These are phyloP conservation scores for Allygus modestus DNA, from an alignment of 2,888 invertebrate genomes.

Conservation along the genomic window DNA sequence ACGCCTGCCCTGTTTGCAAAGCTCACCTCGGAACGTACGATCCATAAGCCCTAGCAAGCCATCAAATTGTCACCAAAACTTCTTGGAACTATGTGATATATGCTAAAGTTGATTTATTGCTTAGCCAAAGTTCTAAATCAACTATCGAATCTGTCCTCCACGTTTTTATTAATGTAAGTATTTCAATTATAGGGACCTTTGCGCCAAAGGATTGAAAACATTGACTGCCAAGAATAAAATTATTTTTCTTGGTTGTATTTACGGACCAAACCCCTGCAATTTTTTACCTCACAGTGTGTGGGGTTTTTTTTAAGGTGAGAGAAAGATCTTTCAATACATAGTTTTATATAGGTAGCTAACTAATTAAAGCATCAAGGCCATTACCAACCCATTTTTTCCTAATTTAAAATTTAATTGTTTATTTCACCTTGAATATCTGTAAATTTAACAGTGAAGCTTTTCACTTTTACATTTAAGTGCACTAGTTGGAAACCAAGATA, in stretches of 20 bases:
- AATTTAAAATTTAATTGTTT: no score
- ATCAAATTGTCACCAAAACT: not conserved
- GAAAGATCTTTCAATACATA: not conserved
- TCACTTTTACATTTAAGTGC: no score
- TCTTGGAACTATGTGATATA: not conserved
- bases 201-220: not conserved
- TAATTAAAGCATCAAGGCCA: no score
- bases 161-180: not conserved
- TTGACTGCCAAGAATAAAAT: not conserved
- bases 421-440: no score
- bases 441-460: no score
- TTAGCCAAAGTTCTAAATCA: not conserved
- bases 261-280: not conserved
- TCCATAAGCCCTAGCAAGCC: not conserved
- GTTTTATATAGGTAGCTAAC: no score
- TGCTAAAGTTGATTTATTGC: not conserved
- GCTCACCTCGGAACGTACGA: slow-evolving; percentile 51
- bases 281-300: not conserved
- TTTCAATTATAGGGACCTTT: not conserved
- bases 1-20: slow-evolving; percentile 59
- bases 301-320: not conserved
- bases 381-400: no score
- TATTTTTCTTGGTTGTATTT: not conserved
- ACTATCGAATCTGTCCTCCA: not conserved
- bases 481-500: no score